These are phyloP conservation scores for Trinorchestia longiramus DNA, from an alignment of 1,140 invertebrate species.

Conservation along the genomic window DNA sequence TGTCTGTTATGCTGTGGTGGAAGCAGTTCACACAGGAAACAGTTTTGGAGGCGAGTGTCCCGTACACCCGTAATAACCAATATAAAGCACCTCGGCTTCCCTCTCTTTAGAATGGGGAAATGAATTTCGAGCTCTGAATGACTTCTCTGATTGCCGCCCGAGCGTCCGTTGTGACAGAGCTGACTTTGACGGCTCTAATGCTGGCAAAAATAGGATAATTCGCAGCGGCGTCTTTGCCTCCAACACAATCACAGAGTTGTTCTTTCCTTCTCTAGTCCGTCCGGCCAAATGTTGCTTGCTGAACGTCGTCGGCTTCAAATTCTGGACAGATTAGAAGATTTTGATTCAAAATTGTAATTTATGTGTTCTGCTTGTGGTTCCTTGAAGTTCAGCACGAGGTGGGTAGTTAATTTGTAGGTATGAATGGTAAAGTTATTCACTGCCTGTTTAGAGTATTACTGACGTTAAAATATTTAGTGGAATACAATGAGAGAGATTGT, in stretches of 20 bases:
- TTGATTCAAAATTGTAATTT: neutral
- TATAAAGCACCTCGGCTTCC: neutral
- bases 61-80: neutral
- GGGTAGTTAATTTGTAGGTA: no score
- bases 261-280: no score
- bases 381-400: no score
- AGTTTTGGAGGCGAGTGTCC: neutral
- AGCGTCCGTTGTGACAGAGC: neutral
- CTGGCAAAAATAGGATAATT: neutral
- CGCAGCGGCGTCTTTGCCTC: neutral
- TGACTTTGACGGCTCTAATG: neutral
- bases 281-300: neutral
- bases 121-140: neutral
- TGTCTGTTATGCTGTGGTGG: neutral
- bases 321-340: neutral
- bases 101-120: neutral
- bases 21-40: neutral
- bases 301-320: neutral
- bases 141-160: neutral
- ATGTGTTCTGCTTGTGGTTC: no score
- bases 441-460: no score
- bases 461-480: no score
- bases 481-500: no score
- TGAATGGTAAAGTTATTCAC: no score
- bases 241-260: neutral